Conservation (phyloP, 2,113 vertebrate genomes). For the Turnix velox region DNA sequence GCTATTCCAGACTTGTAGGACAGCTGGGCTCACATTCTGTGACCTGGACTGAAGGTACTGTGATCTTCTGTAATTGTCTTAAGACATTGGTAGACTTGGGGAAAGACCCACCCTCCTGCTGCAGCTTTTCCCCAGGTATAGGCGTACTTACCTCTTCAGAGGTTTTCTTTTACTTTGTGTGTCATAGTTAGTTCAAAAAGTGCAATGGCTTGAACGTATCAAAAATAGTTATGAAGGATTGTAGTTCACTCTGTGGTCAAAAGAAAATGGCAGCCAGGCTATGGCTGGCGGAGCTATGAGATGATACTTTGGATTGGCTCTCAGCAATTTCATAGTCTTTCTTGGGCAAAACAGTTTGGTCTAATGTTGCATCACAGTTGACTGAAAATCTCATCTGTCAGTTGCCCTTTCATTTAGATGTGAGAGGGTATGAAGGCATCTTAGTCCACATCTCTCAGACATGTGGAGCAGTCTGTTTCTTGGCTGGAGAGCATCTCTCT, state of each 20-base stretch:
- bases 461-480: background rate
- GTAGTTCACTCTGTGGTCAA: accelerated
- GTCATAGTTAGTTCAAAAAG: background rate
- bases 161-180: background rate
- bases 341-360: background rate
- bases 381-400: background rate
- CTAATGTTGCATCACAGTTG: background rate
- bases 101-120: background rate
- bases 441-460: background rate
- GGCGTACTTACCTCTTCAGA: background rate
- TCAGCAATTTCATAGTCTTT: background rate
- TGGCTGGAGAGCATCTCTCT: background rate
- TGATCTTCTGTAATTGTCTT: background rate
- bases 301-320: background rate
- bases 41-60: background rate
- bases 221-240: background rate
- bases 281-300: background rate
- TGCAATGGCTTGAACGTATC: background rate
- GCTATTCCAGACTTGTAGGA: no score
- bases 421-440: background rate
- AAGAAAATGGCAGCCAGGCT: background rate
- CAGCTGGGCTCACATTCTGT: background rate
- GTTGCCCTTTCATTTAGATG: accelerated
- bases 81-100: accelerated
- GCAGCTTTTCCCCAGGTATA: background rate